Evolutionary conservation across 2,797 vertebrate genomes (phyloP).

Genomic region (Anabas testudineus): DNA sequence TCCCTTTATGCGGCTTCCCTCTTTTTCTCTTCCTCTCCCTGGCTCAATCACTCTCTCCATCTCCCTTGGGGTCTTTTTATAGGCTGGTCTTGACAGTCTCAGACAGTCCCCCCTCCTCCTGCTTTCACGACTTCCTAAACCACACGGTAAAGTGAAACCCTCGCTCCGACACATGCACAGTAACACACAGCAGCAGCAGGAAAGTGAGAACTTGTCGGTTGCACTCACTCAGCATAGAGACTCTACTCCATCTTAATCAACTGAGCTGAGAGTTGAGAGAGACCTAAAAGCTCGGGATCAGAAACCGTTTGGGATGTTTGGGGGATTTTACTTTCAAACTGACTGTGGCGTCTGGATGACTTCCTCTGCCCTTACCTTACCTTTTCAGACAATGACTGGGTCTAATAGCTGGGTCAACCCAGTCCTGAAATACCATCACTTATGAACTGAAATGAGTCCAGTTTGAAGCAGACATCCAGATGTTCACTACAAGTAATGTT

Average conservation of each 20-base stretch:
- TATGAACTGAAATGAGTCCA: too few species aligned
- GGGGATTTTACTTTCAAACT: background rate
- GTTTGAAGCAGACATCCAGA: too few species aligned
- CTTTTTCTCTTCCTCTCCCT: constrained; percentile 36
- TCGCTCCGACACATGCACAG: constrained; percentile 24
- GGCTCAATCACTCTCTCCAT: constrained; percentile 56
- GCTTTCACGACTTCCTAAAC: constrained; percentile 62
- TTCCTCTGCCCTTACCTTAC: too few species aligned
- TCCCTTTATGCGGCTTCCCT: constrained; percentile 36
- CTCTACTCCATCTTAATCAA: constrained; percentile 58
- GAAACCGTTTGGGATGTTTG: background rate
- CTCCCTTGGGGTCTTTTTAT: constrained; percentile 75
- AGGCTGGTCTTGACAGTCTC: constrained; percentile 70
- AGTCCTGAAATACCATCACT: too few species aligned
- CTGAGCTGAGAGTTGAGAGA: constrained; percentile 10
- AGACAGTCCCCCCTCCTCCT: constrained; percentile 33
- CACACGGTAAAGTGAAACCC: constrained; percentile 66
- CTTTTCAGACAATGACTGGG: too few species aligned
- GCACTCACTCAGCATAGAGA: constrained; percentile 42
- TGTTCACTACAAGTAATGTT: background rate
- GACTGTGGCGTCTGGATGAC: background rate
- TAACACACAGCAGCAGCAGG: constrained; percentile 42
- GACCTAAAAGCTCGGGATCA: background rate
- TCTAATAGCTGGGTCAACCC: too few species aligned
- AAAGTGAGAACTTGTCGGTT: constrained; percentile 51